Conservation (phyloP, 1,140 invertebrate species). For the Diabrotica undecimpunctata region DNA sequence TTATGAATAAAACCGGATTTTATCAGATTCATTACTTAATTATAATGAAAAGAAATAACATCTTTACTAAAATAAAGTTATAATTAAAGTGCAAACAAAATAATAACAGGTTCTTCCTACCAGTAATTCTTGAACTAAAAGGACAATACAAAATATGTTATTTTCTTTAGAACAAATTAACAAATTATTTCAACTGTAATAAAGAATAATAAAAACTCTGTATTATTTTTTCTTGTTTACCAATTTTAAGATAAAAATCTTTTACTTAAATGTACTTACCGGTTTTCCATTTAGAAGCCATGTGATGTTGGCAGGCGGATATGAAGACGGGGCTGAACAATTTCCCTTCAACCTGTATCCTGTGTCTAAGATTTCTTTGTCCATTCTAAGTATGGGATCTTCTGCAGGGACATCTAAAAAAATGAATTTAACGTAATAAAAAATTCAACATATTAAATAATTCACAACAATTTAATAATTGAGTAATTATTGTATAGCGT, state of each 20-base stretch:
- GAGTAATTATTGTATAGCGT: no score
- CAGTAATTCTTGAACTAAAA: no score
- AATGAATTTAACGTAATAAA: neutral
- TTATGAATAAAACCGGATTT: no score
- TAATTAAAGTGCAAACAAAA: no score
- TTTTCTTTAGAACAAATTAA: neutral
- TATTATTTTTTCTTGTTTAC: neutral
- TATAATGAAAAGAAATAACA: no score
- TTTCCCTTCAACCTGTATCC: conserved; percentile 71
- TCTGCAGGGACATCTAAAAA: conserved; percentile 64
- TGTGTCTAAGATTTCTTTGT: conserved; percentile 68
- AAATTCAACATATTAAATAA: neutral
- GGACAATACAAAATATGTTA: no score
- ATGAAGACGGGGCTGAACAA: conserved; percentile 70
- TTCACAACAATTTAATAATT: no score
- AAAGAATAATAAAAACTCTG: neutral
- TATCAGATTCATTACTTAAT: no score
- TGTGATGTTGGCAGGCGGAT: conserved; percentile 73
- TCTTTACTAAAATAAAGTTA: no score
- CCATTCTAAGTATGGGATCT: conserved; percentile 60
- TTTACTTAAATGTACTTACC: conserved; percentile 51
- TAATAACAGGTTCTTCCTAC: no score
- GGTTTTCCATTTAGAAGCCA: conserved; percentile 75
- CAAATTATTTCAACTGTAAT: neutral
- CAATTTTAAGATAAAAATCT: no score